Evolutionary conservation across 2,797 vertebrate genomes (phyloP), one percentile per base, ranked within the genome.

Genomic region (Sebastes nivosus): DNA sequence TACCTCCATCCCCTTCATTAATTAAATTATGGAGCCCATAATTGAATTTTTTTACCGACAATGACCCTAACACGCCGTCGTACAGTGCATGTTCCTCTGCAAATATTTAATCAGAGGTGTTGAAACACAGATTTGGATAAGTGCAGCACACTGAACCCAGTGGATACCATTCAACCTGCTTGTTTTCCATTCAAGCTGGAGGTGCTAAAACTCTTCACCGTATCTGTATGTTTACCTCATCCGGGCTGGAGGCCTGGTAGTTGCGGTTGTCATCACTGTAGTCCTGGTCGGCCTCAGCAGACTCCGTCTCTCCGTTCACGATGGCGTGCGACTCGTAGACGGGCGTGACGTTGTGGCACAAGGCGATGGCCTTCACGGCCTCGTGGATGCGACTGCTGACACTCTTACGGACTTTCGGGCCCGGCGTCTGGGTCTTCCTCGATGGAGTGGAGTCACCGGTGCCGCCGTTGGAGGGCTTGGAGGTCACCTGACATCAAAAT

Each of bases 341-440:
- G 0, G 99, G 98, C 1, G 98, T 99, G 59, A 99, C 99, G 0
- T 99, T 99, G 94, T 99, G 99, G 88, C 99, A 99, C 72, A 99
- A 89, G 0, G 98, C 98, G 2, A 99, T 96, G 89, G 98, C 99
- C 90, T 99, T 99, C 84, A 99, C 98, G 0, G 98, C 98, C 59
- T 99, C 98, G 0, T 99, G 96, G 72, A 98, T 97, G 4, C 98
- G 96, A 10, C 97, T 99, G 95, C 94, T 97, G 72, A 99, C 98
- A 0, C 97, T 98, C 90, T 97, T 98, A 0, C 98, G 96, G 1
- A 99, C 97, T 82, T 98, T 99, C 5, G 98, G 98, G 0, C 95
- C 95, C 0, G 96, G 90, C 0, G 94, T 12, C 30, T 95, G 96
- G 61, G 94, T 80, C 69, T 97, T 99, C 74, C 94, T 87, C 0